Base-by-base conservation (phyloP, 2,888 invertebrate species). In the Xanthia togata region DNA sequence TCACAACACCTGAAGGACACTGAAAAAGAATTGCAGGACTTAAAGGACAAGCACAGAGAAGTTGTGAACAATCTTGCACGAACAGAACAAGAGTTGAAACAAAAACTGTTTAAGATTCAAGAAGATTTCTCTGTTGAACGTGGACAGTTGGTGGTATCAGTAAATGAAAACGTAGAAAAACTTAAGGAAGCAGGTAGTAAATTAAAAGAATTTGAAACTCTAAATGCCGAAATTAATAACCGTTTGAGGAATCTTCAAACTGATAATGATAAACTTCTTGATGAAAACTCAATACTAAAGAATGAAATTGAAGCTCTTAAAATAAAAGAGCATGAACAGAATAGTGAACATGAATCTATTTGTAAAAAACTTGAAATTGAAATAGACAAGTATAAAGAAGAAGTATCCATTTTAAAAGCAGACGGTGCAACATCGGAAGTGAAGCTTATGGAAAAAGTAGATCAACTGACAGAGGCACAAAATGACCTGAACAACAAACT, bases 1-100 rank as follows among this genome's bases (percentile, higher is more conserved):
- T 96, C 97, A 6, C 96, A 97, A 82, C 97, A 97, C 85, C 91
- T 97, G 1, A 96, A 97, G 87, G 95, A 95, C 31, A 97, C 97
- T 63, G 97, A 97, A 89, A 97, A 96, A 84, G 96, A 97, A 82
- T 93, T 97, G 57, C 97, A 97, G 88, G 93, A 95, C 11, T 89
- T 97, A 4, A 95, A 97, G 88, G 96, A 97, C 77, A 95, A 95
- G 85, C 92, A 94, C 64, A 94, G 96, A 85, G 96, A 96, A 87
- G 93, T 93, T n/a, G 88, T 91, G 20, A 94, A 95, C 81, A 95
- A 94, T 85, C 93, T 96, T 70, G 95, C 95, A 70, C 92, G 96
- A 87, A 89, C 91, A 77, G 96, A 97, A 90, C 96, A 97, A 91
- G 96, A 96, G 88, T 91, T 96, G 69, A 95, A 96, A 87, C 95